These are phyloP conservation scores for Drosophila rhopaloa DNA, from an alignment of 1,140 invertebrate species.

Conservation along the genomic window DNA sequence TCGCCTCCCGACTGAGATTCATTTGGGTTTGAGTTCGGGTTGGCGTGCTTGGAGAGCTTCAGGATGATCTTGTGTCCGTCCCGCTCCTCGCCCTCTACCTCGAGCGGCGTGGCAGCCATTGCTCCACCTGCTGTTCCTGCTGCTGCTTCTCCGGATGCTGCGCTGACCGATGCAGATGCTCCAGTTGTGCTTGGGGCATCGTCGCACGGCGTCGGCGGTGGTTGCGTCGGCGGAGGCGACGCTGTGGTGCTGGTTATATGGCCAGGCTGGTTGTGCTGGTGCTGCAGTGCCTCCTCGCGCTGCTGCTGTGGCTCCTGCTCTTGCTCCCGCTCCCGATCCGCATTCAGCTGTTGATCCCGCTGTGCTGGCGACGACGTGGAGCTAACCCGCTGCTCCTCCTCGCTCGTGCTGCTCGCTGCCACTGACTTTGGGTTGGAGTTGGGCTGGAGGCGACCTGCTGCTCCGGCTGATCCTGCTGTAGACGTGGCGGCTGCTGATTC, in stretches of 20 bases:
- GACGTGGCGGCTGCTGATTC: conserved; percentile 48
- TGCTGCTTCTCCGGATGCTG: conserved; percentile 22
- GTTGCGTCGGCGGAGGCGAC: conserved; percentile 69
- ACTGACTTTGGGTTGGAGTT: conserved; percentile 24
- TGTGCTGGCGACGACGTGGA: conserved; percentile 71
- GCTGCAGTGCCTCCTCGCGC: conserved; percentile 20
- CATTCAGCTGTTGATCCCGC: conserved; percentile 61
- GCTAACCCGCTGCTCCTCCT: conserved; percentile 69
- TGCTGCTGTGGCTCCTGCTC: conserved; percentile 27
- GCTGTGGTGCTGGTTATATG: conserved; percentile 78
- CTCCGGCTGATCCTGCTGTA: conserved; percentile 36
- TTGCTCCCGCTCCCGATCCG: conserved; percentile 39
- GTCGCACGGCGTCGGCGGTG: conserved; percentile 38
- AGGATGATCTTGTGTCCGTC: conserved; percentile 73
- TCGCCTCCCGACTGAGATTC: conserved; percentile 67
- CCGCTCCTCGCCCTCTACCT: conserved; percentile 61
- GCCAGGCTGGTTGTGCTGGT: conserved; percentile 46
- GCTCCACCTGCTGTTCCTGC: conserved; percentile 22
- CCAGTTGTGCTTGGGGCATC: conserved; percentile 53
- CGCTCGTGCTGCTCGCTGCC: conserved; percentile 28
- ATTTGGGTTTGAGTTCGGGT: conserved; percentile 33
- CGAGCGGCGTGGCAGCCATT: conserved; percentile 68
- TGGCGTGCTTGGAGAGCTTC: conserved; percentile 71
- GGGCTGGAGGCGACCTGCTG: conserved; percentile 25
- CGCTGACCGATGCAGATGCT: conserved; percentile 25